A percentile compares a stretch with the other conserved stretches of the same genome.
These are phyloP conservation scores for Rhopalosiphum padi DNA, from an alignment of 1,140 invertebrate genomes.

Conservation along the genomic window DNA sequence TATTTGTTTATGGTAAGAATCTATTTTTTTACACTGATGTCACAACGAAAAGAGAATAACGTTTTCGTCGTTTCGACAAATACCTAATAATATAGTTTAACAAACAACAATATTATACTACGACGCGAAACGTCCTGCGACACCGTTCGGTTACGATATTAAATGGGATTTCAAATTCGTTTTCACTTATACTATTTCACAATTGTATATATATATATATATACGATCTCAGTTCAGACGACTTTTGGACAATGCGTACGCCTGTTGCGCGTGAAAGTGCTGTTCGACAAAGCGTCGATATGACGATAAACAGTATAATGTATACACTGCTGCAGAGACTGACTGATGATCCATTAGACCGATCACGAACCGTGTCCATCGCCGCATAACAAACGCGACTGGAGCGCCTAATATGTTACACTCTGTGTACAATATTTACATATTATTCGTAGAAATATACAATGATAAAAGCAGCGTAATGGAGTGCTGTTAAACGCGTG, in stretches of 20 bases:
- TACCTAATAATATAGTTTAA: not conserved
- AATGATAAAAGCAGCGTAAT: not conserved
- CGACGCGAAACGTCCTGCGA: not conserved
- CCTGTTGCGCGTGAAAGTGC: not conserved
- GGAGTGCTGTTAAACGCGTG: not conserved
- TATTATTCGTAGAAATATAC: not conserved
- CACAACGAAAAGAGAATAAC: not conserved
- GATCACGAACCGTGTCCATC: conserved; percentile 7
- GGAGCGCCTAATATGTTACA: not conserved
- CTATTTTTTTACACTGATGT: not conserved
- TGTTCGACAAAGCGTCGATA: not conserved
- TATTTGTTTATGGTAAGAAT: not conserved
- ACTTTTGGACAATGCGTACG: not conserved
- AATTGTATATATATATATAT: too few species aligned
- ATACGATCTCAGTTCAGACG: not conserved
- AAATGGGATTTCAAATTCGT: not conserved
- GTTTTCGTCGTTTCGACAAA: not conserved
- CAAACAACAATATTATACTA: not conserved
- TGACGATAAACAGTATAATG: not conserved
- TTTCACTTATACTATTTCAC: not conserved
- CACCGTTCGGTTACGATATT: not conserved
- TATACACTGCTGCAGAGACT: not conserved
- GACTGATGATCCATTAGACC: conserved; percentile 13
- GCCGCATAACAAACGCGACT: not conserved
- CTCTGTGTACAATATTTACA: not conserved